Base-by-base conservation (phyloP, 1,140 invertebrate species). In the Drosophila rhopaloa region DNA sequence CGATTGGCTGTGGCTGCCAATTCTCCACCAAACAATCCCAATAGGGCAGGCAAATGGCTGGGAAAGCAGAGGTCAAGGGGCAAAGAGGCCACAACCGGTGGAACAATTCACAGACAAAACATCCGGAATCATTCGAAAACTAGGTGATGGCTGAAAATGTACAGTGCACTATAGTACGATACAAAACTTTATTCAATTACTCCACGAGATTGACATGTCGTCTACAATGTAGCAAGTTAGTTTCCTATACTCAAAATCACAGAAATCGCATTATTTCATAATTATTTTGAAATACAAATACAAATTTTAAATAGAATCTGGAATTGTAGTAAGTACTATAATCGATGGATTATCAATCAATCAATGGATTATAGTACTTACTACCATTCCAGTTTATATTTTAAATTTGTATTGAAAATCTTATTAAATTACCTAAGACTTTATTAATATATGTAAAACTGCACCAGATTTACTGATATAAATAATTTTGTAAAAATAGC, bases 1-100 rank as follows among this genome's bases (percentile, higher is more conserved):
- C 82, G 50, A 68, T 81, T 79, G 82, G 54, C 56, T 50, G 54
- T 63, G 60, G 46, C 76, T 58, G 61, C 50, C 76, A 38, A 50
- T 65, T 65, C 63, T 47, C n/a, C 60, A 37, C 35, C 61, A 51
- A 29, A n/a, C n/a, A 38, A 58, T 78, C 56, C 71, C 79, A 62
- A 73, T 54, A 72, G 48, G 57, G 38, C 75, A 61, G 63, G 55
- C 71, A 60, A 73, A 73, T 73, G 37, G 54, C 62, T 67, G 10
- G 32, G 7, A 27, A 46, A 14, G 35, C 61, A 44, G 38, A 66
- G 60, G 19, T 51, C 13, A 60, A 50, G 58, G 11, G 35, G 58
- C 47, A 16, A 32, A 37, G 10, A 38, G 29, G 27, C 41, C 32
- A 51, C 41, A 46, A 35, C 24, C 54, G 48, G 47, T 46, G 41